Base-by-base conservation (phyloP, 2,113 vertebrate genomes). In the Hylia prasina region DNA sequence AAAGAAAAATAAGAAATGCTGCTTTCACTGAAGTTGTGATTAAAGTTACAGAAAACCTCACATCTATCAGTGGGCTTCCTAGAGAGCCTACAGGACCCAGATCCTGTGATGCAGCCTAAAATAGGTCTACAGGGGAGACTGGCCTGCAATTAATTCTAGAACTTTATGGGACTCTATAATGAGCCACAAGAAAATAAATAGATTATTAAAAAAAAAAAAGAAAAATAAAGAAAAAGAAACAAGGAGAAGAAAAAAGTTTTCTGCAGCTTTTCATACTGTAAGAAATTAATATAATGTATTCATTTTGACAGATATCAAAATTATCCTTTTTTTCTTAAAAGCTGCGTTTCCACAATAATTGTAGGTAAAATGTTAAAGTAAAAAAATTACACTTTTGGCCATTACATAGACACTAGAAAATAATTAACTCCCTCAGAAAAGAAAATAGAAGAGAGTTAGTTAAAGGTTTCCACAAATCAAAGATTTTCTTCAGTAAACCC, bases 341-440 rank as follows among this genome's bases (percentile, higher is more conserved):
- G 6, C 0, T 65, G 2, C 0, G 3, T 11, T 61, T 87, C 18
- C 13, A 61, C 51, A 82, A 31, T 3, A 65, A 39, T 16, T 51
- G 7, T 30, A 57, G 13, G n/a, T 15, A 60, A 82, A 60, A 65
- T n/a, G 9, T 42, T 19, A 33, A 78, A 79, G 9, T 3, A 51
- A 60, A 77, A 93, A 39, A 30, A 19, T 15, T 23, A 27, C 9
- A 31, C 18, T 54, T 91, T 39, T 44, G 39, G 20, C 57, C 20
- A 45, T 13, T 42, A 77, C 2, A 51, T n/a, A 53, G 10, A 21
- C 33, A 15, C 2, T 48, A 70, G 27, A 45, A 86, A 30, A 47
- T 25, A 64, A 66, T 21, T 13, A 64, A 56, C 4, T 39, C 6
- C 1, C 5, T 73, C 20, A 60, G 11, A 73, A 69, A 65, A 51